Base-by-base conservation (phyloP, 1,140 invertebrate species). In the Drosophila subobscura region DNA sequence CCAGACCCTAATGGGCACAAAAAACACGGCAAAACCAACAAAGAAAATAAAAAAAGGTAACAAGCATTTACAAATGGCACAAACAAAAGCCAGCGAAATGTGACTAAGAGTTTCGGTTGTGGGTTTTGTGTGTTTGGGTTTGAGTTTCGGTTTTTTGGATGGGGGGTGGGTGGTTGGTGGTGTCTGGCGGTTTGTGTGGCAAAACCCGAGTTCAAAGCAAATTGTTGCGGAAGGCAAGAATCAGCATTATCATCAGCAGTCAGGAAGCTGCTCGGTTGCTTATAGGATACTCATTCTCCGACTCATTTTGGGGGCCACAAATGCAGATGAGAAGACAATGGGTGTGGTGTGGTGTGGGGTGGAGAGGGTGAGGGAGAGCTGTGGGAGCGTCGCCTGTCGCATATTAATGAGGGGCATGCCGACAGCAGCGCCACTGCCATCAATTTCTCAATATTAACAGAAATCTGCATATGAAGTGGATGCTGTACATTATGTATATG, bases 181-280 rank as follows among this genome's bases (percentile, higher is more conserved):
- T 27, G 5, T 6, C 1, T 5, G 53, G 37, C 33, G 29, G 2
- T 27, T 27, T 6, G 4, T 5, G 16, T 20, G 1, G 16, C 16
- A 20, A 20, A 20, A 25, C 41, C 50, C 55, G 72, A 79, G 83
- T 79, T 88, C 83, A 88, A 88, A 88, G 83, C 83, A 88, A 88
- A 88, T 88, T 88, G 79, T 88, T 79, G 83, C 83, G 83, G 83
- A 88, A 88, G 83, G 75, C 83, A 88, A 80, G 80, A 88, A 88
- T 88, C 83, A 83, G 83, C 83, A 88, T 86, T 86, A 86, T 88
- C 83, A 88, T 88, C 83, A 79, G 63, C 71, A 79, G 37, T 61
- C 66, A 79, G 76, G 66, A 85, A 78, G 72, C 79, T 64, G 56
- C 57, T 68, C 73, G 63, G 78, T 51, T 71, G 66, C 70, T 66